A percentile compares a stretch with the other conserved stretches of the same genome.
phyloP scores from a whole-genome alignment of 2,888 invertebrate species.

The Protophormia terraenovae region DNA sequence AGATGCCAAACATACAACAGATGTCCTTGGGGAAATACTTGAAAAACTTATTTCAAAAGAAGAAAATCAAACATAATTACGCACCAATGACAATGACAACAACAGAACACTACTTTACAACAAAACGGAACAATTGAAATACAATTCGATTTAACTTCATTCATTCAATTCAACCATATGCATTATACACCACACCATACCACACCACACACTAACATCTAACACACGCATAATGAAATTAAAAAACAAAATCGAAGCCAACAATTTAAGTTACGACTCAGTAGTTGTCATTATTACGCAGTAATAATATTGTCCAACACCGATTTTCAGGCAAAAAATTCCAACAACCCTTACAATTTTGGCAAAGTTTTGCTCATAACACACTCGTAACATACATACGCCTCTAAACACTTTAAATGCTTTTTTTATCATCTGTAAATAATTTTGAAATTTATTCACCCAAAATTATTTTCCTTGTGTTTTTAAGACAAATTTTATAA shows the following conservation, averaged over 20 bases:
- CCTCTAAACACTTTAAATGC: neutral
- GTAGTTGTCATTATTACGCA: constrained; percentile 17
- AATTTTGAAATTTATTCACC: neutral
- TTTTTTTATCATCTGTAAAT: neutral
- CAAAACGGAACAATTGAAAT: constrained; percentile 17
- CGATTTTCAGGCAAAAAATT: neutral
- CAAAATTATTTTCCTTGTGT: neutral
- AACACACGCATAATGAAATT: constrained; percentile 38
- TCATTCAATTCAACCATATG: neutral
- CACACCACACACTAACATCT: neutral
- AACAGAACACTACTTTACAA: constrained; percentile 46
- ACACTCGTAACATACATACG: neutral
- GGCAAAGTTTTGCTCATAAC: neutral
- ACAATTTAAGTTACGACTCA: neutral
- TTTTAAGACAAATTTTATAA: neutral
- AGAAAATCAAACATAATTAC: constrained; percentile 47
- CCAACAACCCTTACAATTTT: neutral
- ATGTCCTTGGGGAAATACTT: constrained; percentile 50
- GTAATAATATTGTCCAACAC: neutral
- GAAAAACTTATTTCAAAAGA: constrained; percentile 27
- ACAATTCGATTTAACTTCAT: neutral
- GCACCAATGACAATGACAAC: constrained; percentile 39
- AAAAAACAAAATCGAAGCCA: constrained; percentile 10
- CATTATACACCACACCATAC: neutral
- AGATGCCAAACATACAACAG: neutral